phyloP scores from a whole-genome alignment of 2,797 vertebrate species.

The Clamator glandarius region DNA sequence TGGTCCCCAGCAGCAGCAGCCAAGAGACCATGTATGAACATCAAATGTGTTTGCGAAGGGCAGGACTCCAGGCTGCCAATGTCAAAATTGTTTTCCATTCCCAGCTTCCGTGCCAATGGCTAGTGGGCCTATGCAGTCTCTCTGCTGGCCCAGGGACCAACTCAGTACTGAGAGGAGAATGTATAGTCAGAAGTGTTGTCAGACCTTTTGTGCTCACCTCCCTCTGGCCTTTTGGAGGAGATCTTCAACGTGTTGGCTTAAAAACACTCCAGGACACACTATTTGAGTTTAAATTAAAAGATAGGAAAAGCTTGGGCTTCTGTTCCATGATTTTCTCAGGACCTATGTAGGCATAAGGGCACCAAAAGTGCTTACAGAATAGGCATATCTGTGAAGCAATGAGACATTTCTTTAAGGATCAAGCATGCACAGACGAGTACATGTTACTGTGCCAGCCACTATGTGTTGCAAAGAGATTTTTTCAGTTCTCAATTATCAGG shows the following conservation, averaged over 20 bases:
- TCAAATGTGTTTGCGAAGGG: slow-evolving; percentile 78
- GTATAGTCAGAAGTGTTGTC: background rate
- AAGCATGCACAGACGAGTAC: rapidly evolving
- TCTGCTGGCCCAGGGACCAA: background rate
- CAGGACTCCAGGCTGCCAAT: slow-evolving; percentile 72
- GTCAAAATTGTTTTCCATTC: slow-evolving; percentile 79
- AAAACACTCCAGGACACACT: background rate
- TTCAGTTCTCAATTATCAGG: background rate
- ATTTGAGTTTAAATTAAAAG: background rate
- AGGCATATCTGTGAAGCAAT: background rate
- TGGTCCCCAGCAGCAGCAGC: slow-evolving; percentile 77
- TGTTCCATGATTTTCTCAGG: background rate
- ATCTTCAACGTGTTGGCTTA: background rate
- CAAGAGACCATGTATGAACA: slow-evolving; percentile 83
- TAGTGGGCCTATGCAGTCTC: background rate
- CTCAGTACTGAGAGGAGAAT: background rate
- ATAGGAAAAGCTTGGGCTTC: background rate
- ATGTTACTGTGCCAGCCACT: background rate
- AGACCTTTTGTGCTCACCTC: background rate
- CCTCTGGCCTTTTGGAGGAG: background rate
- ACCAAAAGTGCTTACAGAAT: background rate
- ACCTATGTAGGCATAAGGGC: background rate
- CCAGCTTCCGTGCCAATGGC: slow-evolving; percentile 54
- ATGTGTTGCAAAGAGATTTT: background rate
- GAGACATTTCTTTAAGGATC: background rate